Conservation (phyloP, 1,140 invertebrate genomes). For the Adoxophyes honmai region DNA sequence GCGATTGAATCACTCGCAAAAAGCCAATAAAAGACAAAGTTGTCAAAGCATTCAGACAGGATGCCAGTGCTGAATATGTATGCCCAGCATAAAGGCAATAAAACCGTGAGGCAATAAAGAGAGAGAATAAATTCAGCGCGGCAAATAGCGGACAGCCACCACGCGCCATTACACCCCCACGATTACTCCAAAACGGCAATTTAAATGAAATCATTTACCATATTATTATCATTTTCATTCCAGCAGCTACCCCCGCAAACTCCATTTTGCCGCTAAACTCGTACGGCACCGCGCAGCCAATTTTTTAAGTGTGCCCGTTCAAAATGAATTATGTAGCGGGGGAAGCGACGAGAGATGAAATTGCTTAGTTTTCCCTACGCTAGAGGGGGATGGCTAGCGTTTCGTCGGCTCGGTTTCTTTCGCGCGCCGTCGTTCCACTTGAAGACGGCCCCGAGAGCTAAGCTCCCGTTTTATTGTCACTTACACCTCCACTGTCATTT, state of each 20-base stretch:
- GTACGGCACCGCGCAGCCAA: constrained; percentile 49
- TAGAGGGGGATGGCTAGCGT: constrained; percentile 40
- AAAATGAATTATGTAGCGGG: constrained; percentile 75
- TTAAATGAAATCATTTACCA: constrained; percentile 72
- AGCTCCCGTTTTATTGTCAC: constrained; percentile 73
- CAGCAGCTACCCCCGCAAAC: constrained; percentile 48
- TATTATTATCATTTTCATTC: constrained; percentile 65
- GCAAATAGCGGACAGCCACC: constrained; percentile 47
- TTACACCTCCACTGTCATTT: constrained; percentile 68
- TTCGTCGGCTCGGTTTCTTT: constrained; percentile 31
- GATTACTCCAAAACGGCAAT: constrained; percentile 50
- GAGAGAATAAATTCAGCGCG: constrained; percentile 55
- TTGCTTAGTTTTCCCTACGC: constrained; percentile 51
- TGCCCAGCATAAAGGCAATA: constrained; percentile 39
- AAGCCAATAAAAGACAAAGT: constrained; percentile 28
- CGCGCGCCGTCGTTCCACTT: constrained; percentile 47
- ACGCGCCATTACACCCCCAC: constrained; percentile 52
- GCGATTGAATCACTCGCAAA: neutral
- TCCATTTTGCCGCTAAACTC: constrained; percentile 56
- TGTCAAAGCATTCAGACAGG: constrained; percentile 27
- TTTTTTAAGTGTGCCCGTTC: constrained; percentile 72
- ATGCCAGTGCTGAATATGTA: constrained; percentile 49
- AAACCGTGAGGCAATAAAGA: constrained; percentile 45
- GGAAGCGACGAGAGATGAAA: constrained; percentile 69
- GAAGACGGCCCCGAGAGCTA: constrained; percentile 69